phyloP scores from a whole-genome alignment of 2,797 vertebrate species.

The Mionectes olivaceus region DNA sequence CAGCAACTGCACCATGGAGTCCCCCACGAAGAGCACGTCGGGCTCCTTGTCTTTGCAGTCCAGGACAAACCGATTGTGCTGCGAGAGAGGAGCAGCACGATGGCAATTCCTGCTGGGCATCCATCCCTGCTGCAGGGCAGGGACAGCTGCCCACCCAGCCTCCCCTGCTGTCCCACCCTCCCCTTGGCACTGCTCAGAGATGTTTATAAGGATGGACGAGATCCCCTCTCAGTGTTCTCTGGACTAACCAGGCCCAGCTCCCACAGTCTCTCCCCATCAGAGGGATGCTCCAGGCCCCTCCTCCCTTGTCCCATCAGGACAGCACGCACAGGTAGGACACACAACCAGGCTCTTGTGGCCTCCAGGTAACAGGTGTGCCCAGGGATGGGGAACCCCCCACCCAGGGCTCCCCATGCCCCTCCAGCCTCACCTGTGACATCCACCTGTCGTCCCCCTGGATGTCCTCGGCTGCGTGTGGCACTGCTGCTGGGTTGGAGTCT shows the following conservation, averaged over 20 bases:
- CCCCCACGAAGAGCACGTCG: conserved; percentile 95
- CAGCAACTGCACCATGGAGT: conserved; percentile 96
- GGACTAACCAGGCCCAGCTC: background rate
- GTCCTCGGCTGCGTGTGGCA: conserved; percentile 87
- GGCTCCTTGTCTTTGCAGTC: conserved; percentile 98
- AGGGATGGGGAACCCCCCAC: rapidly evolving
- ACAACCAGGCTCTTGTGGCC: background rate
- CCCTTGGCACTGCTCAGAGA: background rate
- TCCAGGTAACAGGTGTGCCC: background rate
- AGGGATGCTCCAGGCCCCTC: background rate
- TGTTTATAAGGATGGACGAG: background rate
- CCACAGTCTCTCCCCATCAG: background rate
- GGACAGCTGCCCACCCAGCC: background rate
- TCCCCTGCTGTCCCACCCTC: background rate
- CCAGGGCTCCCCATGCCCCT: background rate
- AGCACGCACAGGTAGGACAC: background rate
- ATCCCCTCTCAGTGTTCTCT: too few relatives aligned
- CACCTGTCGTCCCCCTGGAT: conserved; percentile 92
- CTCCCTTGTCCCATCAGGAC: background rate
- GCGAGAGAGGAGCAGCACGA: conserved; percentile 1
- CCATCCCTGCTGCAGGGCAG: background rate
- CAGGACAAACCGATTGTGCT: conserved; percentile 93
- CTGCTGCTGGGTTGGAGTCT: conserved; percentile 89
- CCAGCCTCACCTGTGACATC: conserved; percentile 90
- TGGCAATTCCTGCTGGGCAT: background rate